These are phyloP conservation scores for Montipora capricornis DNA, from an alignment of 64 coral and sea anemone species.

Conservation along the genomic window DNA sequence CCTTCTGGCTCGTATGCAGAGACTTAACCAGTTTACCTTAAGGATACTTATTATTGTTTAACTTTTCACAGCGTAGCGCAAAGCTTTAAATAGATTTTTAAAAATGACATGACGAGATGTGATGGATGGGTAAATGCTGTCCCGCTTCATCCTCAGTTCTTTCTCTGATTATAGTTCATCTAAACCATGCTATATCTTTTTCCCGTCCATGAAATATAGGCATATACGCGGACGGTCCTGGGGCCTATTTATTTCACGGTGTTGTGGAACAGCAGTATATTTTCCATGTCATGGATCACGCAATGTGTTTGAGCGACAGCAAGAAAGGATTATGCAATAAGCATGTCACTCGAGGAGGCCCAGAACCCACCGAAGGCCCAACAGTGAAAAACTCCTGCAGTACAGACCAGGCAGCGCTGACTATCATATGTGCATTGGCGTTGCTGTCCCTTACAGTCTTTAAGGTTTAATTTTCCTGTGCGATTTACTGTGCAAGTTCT, in stretches of 20 bases:
- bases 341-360: conserved; percentile 50
- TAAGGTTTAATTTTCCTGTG: background rate
- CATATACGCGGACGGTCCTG: conserved; percentile 90
- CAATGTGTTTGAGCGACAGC: conserved; percentile 84
- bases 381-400: background rate
- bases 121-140: no score
- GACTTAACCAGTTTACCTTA: no score
- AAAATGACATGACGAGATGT: no score
- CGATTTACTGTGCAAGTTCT: no score
- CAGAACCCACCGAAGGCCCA: conserved; percentile 11
- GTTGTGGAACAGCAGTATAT: conserved; percentile 94
- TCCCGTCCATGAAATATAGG: conserved; percentile 40
- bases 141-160: no score
- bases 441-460: background rate
- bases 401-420: background rate
- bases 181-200: background rate
- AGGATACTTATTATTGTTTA: no score
- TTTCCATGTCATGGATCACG: conserved; percentile 98
- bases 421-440: background rate
- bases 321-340: conserved; percentile 77
- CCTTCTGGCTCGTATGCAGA: no score
- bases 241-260: conserved; percentile 88
- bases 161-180: no score
- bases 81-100: no score
- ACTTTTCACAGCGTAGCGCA: no score